Evolutionary conservation across 1,140 invertebrate species (phyloP), one percentile per base, ranked within the genome.

Genomic region (Asbolus verrucosus): DNA sequence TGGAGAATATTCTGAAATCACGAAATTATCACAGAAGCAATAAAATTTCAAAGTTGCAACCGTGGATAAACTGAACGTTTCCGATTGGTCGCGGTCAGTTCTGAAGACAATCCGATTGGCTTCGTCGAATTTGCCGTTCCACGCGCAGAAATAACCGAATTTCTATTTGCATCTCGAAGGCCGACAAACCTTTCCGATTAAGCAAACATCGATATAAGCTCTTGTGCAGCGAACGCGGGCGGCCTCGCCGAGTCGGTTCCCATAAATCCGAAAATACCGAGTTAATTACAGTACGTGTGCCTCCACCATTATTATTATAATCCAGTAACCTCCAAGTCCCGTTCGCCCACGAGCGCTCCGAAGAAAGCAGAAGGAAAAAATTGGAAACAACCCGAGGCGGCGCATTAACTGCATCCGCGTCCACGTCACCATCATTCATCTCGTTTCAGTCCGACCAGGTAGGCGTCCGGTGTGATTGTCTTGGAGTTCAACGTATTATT

Each of bases 401-500:
- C 14, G 19, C 8, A 50, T 50, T 6, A 6, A 21, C 3, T 50
- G 43, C 43, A 50, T 50, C 33, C 11, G 11, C 11, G 11, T 36
- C 5, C 33, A 36, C 33, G 33, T 36, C 33, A n/a, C 33, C n/a
- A 11, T 36, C 11, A 36, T 36, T 36, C 11, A 36, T 36, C 33
- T 36, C 33, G 11, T 36, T 36, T 36, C 11, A 36, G 11, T 36
- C 33, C 33, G 33, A 36, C 21, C 8, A 15, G 19, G 46, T 54
- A 54, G 46, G 46, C 46, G 46, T 54, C 21, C 6, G 4, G 6
- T 15, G 46, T 27, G 46, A 54, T 54, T 54, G 46, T 54, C 43
- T 54, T 54, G 11, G 21, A 54, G 46, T 54, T 54, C 46, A 54
- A 54, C 46, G 46, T 50, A 36, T 36, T 36, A 36, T 36, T 36